These are phyloP conservation scores for Neodon shergylaensis DNA, from an alignment of 2,113 vertebrate genomes.

Conservation along the genomic window DNA sequence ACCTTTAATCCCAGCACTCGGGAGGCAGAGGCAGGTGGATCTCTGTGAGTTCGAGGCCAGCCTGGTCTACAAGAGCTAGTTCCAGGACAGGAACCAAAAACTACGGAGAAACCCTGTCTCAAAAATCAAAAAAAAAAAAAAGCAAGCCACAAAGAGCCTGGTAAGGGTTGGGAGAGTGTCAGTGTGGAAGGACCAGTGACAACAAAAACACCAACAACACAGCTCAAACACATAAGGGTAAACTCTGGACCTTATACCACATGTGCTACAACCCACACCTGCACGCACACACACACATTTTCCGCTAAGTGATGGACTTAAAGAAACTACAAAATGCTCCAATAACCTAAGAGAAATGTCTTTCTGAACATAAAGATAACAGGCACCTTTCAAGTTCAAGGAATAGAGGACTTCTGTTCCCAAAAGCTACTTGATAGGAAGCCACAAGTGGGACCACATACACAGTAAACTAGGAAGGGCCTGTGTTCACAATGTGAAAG, in stretches of 20 bases:
- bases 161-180: not conserved
- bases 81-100: no score
- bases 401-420: not conserved
- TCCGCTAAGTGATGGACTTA: not conserved
- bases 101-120: no score
- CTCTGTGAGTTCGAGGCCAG: no score
- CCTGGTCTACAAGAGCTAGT: no score
- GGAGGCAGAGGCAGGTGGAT: no score
- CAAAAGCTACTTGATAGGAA: not conserved
- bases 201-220: not conserved
- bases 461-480: not conserved
- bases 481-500: fast-evolving
- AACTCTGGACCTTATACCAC: not conserved
- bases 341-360: not conserved
- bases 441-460: not conserved
- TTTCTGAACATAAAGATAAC: not conserved
- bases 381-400: not conserved
- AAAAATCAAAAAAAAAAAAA: no score
- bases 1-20: no score
- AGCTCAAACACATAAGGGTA: not conserved
- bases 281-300: not conserved
- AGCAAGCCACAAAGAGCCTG: not conserved
- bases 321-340: not conserved
- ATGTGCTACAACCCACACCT: not conserved
- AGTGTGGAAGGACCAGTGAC: not conserved